Evolutionary conservation across 1,140 invertebrate species (phyloP).

Genomic region (Nymphalis io): DNA sequence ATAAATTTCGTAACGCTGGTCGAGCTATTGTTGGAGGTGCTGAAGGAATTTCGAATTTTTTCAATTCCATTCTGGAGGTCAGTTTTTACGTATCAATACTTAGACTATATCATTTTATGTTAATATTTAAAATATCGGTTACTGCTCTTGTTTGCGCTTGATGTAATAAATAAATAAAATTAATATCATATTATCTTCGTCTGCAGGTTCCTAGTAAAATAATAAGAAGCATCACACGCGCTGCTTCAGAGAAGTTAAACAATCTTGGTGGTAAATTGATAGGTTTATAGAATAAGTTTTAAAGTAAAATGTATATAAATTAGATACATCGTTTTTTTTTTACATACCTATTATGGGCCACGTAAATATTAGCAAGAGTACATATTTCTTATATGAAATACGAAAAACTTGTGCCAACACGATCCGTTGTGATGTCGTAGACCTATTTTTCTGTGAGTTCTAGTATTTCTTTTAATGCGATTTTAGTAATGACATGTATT

Average conservation of each 20-base stretch:
- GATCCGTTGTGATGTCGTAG: too few relatives aligned
- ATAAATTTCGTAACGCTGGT: constrained; percentile 81
- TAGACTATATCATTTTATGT: too few relatives aligned
- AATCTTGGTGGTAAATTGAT: constrained; percentile 66
- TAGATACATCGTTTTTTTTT: background rate
- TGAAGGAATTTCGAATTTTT: constrained; percentile 82
- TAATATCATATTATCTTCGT: constrained; percentile 4
- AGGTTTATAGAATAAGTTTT: constrained; percentile 45
- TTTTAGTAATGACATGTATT: too few relatives aligned
- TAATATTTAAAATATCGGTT: too few relatives aligned
- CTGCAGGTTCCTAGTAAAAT: constrained; percentile 63
- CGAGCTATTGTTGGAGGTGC: constrained; percentile 82
- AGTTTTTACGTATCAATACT: background rate
- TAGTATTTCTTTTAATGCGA: too few relatives aligned
- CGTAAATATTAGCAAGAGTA: too few relatives aligned
- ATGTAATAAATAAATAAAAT: background rate
- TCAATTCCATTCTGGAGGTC: constrained; percentile 69
- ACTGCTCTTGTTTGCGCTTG: too few relatives aligned
- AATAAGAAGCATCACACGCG: constrained; percentile 53
- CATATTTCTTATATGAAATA: too few relatives aligned
- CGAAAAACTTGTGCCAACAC: too few relatives aligned
- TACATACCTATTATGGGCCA: background rate
- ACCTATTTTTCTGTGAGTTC: too few relatives aligned
- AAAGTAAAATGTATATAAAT: background rate
- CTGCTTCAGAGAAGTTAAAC: constrained; percentile 67